Percentiles rank a stretch among this genome's conserved stretches.
These are phyloP conservation scores for Cosmopolites sordidus DNA, from an alignment of 2,888 invertebrate genomes.

Conservation along the genomic window DNA sequence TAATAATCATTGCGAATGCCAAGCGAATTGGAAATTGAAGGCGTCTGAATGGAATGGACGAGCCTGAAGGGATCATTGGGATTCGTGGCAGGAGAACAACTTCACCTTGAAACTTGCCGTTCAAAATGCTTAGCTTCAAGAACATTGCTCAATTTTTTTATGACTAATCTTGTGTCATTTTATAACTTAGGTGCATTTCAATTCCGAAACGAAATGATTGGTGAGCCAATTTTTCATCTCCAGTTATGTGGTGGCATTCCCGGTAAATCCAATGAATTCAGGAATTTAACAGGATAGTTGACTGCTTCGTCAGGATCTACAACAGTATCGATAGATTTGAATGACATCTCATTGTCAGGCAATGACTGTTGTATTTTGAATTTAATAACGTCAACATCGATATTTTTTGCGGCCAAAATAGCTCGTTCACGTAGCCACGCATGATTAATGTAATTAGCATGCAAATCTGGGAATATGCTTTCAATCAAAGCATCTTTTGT, in stretches of 20 bases:
- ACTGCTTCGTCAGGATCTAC: slow-evolving; percentile 5
- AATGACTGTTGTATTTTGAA: not conserved
- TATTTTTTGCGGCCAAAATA: slow-evolving; percentile 6
- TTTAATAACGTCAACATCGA: not conserved
- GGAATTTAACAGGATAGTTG: slow-evolving; percentile 14
- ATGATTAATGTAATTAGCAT: not conserved
- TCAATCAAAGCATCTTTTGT: not conserved
- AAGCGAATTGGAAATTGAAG: too few relatives aligned
- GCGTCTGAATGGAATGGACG: too few relatives aligned
- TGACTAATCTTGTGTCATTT: slow-evolving; percentile 5
- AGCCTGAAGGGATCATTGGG: too few relatives aligned
- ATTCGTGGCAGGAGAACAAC: too few relatives aligned
- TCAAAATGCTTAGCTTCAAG: too few relatives aligned
- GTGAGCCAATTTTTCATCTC: slow-evolving; percentile 22
- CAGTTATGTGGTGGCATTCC: slow-evolving; percentile 20
- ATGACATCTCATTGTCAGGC: not conserved
- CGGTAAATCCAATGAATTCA: slow-evolving; percentile 9
- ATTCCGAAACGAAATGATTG: slow-evolving; percentile 2
- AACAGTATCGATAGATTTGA: slow-evolving; percentile 3
- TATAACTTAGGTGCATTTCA: not conserved
- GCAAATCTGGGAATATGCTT: not conserved
- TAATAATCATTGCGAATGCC: too few relatives aligned
- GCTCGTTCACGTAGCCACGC: slow-evolving; percentile 7
- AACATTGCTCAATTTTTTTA: not conserved
- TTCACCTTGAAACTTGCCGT: too few relatives aligned